Percentiles rank a stretch among this genome's conserved stretches.
Conservation (phyloP, 2,888 invertebrate genomes). For the Imbricaverruca yamaguchii region DNA sequence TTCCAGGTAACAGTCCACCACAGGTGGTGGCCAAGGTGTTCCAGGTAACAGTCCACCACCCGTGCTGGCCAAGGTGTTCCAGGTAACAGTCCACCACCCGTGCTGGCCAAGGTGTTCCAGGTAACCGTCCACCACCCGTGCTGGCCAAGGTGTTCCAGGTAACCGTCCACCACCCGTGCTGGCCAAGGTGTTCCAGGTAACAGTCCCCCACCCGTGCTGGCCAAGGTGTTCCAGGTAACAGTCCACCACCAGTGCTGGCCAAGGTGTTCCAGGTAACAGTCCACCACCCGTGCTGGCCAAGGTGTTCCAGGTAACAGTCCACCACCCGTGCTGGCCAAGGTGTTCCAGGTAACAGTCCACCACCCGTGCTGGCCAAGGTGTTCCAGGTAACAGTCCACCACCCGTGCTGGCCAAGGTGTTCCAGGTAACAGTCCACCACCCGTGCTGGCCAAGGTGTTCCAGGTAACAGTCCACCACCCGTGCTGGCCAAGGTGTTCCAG, state of each 20-base stretch:
- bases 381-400: slow-evolving; percentile 41
- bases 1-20: slow-evolving; percentile 41
- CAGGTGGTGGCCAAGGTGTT: slow-evolving; percentile 44
- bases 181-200: slow-evolving; percentile 45
- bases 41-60: slow-evolving; percentile 39
- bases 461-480: slow-evolving; percentile 38
- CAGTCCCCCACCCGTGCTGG: slow-evolving; percentile 38
- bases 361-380: slow-evolving; percentile 42
- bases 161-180: slow-evolving; percentile 37
- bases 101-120: slow-evolving; percentile 45
- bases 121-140: slow-evolving; percentile 37
- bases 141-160: slow-evolving; percentile 46
- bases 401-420: slow-evolving; percentile 45
- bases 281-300: slow-evolving; percentile 41
- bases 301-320: slow-evolving; percentile 42
- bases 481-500: slow-evolving; percentile 45
- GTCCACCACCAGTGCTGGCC: slow-evolving; percentile 39
- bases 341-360: slow-evolving; percentile 41
- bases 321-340: slow-evolving; percentile 42
- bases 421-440: slow-evolving; percentile 39
- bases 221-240: slow-evolving; percentile 44
- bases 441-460: slow-evolving; percentile 45
- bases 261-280: slow-evolving; percentile 43
- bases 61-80: slow-evolving; percentile 45
- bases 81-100: slow-evolving; percentile 38